phyloP scores from a whole-genome alignment of 2,113 vertebrate genomes.

The Gallinago undulata region DNA sequence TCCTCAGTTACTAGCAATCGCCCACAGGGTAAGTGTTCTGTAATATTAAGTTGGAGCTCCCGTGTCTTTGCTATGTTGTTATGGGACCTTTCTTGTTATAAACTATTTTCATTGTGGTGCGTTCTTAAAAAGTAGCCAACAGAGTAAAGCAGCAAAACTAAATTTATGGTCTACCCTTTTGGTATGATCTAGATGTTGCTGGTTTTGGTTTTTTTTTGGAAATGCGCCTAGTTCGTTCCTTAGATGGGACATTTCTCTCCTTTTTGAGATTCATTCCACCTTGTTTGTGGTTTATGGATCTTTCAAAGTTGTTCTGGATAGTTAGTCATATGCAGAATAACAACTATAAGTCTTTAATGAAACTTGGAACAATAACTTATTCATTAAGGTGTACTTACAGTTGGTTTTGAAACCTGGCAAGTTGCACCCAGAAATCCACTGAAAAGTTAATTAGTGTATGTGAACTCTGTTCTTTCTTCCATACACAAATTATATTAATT shows the following conservation, averaged over 20 bases:
- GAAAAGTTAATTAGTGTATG: not conserved
- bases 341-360: not conserved
- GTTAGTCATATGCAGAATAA: not conserved
- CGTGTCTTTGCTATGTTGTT: conserved; percentile 52
- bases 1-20: conserved; percentile 43
- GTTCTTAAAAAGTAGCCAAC: conserved; percentile 38
- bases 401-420: not conserved
- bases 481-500: not conserved
- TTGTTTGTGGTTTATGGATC: not conserved
- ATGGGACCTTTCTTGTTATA: conserved; percentile 32
- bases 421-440: not conserved
- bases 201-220: not conserved
- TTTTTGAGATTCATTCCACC: not conserved
- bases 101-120: conserved; percentile 43
- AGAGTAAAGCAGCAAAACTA: conserved; percentile 21
- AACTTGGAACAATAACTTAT: not conserved
- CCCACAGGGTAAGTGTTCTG: conserved; percentile 41
- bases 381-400: not conserved
- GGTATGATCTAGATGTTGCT: not conserved
- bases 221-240: not conserved
- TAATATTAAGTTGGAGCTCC: conserved; percentile 42
- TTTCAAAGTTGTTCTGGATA: not conserved
- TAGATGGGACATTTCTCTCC: not conserved
- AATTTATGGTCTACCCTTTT: conserved; percentile 33
- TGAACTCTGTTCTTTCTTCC: not conserved